Evolutionary conservation across 2,888 invertebrate species (phyloP).

Genomic region (Drepana falcataria): DNA sequence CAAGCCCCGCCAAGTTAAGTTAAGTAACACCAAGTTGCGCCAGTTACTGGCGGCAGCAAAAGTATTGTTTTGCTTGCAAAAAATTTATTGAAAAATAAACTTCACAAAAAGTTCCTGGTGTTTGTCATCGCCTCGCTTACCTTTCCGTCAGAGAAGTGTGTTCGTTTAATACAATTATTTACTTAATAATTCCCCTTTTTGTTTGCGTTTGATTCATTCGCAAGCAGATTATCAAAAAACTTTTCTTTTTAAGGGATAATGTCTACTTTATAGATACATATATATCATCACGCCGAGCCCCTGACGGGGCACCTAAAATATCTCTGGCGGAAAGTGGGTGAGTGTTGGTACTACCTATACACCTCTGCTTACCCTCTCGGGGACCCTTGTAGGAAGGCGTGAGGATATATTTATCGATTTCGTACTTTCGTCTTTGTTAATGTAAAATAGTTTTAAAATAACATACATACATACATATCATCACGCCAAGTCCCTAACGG

Average conservation of each 20-base stretch:
- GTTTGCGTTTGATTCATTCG: background rate
- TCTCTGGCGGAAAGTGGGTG: too few species aligned
- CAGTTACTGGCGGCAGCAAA: background rate
- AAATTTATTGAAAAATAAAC: slow-evolving; percentile 1
- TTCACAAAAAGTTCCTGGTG: background rate
- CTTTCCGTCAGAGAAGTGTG: background rate
- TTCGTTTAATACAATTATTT: background rate
- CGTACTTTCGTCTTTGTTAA: too few species aligned
- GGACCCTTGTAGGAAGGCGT: too few species aligned
- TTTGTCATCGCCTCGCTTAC: background rate
- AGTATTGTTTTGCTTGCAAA: slow-evolving; percentile 3
- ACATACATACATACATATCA: too few species aligned
- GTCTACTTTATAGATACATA: background rate
- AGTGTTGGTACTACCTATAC: too few species aligned
- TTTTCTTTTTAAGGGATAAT: background rate
- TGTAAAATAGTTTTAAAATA: too few species aligned
- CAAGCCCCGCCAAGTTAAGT: background rate
- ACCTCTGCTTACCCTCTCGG: too few species aligned
- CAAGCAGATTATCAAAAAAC: background rate
- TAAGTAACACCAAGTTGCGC: background rate
- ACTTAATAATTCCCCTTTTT: background rate
- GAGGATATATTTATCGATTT: too few species aligned
- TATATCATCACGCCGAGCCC: too few species aligned
- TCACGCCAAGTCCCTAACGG: too few species aligned
- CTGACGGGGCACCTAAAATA: too few species aligned